Evolutionary conservation across 2,888 invertebrate species (phyloP).

Genomic region (Lithophane semibrunnea): DNA sequence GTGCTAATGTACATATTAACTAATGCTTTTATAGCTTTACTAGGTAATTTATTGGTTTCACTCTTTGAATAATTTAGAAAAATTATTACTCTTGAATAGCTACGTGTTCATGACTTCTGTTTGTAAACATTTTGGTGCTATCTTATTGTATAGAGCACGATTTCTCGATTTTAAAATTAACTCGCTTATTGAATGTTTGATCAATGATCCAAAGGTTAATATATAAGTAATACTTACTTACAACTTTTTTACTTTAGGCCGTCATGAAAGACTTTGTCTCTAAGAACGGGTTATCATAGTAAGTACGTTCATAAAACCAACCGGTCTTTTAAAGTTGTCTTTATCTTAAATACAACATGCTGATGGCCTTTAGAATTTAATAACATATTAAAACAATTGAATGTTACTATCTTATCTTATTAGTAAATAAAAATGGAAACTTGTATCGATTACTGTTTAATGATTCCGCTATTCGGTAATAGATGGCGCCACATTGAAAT

Average conservation of each 20-base stretch:
- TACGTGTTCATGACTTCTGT: neutral
- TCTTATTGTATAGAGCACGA: neutral
- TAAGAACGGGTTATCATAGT: neutral
- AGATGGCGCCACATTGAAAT: slow-evolving; percentile 76
- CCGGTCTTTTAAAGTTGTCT: neutral
- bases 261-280: neutral
- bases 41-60: slow-evolving; percentile 63
- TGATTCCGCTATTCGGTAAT: slow-evolving; percentile 72
- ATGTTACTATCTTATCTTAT: too few relatives aligned
- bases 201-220: neutral
- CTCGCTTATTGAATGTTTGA: neutral
- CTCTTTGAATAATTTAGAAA: slow-evolving; percentile 53
- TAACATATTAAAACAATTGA: neutral
- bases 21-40: slow-evolving; percentile 66
- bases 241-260: neutral
- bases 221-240: neutral
- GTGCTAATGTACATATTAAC: slow-evolving; percentile 73
- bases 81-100: slow-evolving; percentile 28
- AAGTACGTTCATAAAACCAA: neutral
- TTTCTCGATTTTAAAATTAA: neutral
- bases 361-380: neutral
- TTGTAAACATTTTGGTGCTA: slow-evolving; percentile 2
- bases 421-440: neutral
- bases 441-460: slow-evolving; percentile 43
- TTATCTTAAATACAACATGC: neutral